Base-by-base conservation (phyloP, 37 sponge, comb jelly and placozoan genomes). In the Agelas oroides region DNA sequence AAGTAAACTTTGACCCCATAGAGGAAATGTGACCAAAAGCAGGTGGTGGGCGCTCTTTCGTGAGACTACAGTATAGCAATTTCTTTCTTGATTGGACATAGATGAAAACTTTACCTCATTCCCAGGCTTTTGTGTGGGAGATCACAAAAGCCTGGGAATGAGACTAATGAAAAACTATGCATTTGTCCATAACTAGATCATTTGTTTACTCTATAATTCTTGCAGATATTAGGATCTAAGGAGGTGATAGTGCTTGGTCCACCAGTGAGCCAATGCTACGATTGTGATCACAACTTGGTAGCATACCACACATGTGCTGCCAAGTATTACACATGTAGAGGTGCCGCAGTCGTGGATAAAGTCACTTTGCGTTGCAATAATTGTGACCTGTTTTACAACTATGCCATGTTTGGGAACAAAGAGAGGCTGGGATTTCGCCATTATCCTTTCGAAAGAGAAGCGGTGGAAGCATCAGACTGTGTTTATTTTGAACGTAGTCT, bases 361-460 rank as follows among this genome's bases (percentile, higher is more conserved):
- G 27, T 56, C 33, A 55, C 76, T 8, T 60, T 81, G 15, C 71
- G 82, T 14, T 81, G 82, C 54, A 70, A 19, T 6, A 15, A 30
- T 57, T 81, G 82, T 39, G 55, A 38, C 61, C 23, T 81, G 39
- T 21, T 31, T 0, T 81, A 71, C 41, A 81, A 81, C 61, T 81
- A 81, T 28, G 36, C 82, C 20, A 58, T 58, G 18, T 81, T 37
- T 70, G 82, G 82, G 14, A 71, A 70, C 40, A 81, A 81, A 39
- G 20, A n/a, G 65, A 53, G 16, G 23, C 6, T n/a, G 15, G 82
- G 82, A 55, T 81, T 81, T 59, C 58, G 72, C 34, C 32, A 37
- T 35, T 81, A 81, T 28, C 24, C 59, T 59, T 17, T 33, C 15
- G 24, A 30, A 37, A 28, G 65, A 56, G 61, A 30, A 58, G 46